Evolutionary conservation across 1,140 invertebrate species (phyloP), one percentile per base, ranked within the genome.

Genomic region (Rhagoletis zephyria): DNA sequence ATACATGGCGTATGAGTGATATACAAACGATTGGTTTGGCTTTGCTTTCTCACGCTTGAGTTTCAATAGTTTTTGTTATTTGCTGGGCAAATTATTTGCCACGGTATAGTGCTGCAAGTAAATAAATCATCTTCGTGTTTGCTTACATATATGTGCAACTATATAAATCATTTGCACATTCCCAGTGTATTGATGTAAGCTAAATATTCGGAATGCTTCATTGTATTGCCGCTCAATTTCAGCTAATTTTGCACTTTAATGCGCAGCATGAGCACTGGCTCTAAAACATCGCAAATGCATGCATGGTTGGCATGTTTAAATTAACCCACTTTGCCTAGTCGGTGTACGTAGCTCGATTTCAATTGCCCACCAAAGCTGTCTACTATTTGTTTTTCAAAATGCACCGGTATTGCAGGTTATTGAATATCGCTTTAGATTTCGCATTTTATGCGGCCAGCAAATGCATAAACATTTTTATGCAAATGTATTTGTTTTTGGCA

Each of bases 341-440:
- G 65, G 65, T 40, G 9, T 42, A 30, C 30, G 30, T 30, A 10
- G 40, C 42, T 74, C 67, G 16, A 4, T 74, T 74, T 48, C 40
- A 48, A 74, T 45, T 48, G 67, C 40, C 16, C 67, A 12, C 42
- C 67, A 48, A 9, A 3, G 40, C 4, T 12, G 40, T 70, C 40
- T 70, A 70, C 40, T 70, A 70, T 70, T 70, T 74, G 42, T 74
- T 48, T 74, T 74, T 48, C 12, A 4, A 74, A 48, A 48, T 74
- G 45, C 42, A 48, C 45, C 16, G 67, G 67, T 30, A 67, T 19
- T 30, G 64, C 10, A 40, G 64, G 30, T 10, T 74, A 48, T 74
- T 74, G 67, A 74, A 16, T 74, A 45, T 48, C 67, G 42, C 42
- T 74, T 70, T 70, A 42, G 10, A 3, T 70, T 4, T 70, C 40